A percentile compares a stretch with the other conserved stretches of the same genome.
Evolutionary conservation across 2,797 vertebrate species (phyloP).

Genomic region (Myiothlypis chrysogaster): DNA sequence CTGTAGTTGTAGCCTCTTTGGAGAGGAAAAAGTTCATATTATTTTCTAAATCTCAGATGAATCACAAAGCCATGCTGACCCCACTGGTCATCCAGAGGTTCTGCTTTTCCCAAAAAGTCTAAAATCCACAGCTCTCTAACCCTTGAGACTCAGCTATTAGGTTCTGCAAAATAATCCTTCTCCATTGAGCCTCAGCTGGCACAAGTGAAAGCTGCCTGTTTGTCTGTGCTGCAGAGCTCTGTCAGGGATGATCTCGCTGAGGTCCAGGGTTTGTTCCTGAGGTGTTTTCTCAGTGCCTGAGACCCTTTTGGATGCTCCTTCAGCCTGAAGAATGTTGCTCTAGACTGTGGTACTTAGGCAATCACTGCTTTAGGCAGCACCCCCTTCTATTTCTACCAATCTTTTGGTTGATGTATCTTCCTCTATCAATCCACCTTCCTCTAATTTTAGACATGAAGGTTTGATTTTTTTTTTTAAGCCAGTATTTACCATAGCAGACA

Average conservation of each 20-base stretch:
- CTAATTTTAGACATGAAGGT: background rate
- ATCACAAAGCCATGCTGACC: background rate
- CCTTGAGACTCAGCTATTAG: background rate
- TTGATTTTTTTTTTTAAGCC: background rate
- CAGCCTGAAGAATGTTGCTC: background rate
- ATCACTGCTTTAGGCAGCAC: background rate
- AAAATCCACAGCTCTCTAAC: background rate
- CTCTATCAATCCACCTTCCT: background rate
- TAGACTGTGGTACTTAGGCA: background rate
- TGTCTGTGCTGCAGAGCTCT: background rate
- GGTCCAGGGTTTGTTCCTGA: background rate
- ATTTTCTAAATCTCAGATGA: background rate
- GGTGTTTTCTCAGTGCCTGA: background rate
- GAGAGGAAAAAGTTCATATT: background rate
- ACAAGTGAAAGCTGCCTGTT: background rate
- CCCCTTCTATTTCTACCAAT: background rate
- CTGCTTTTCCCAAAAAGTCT: background rate
- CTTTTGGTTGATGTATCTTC: background rate
- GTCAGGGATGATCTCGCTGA: background rate
- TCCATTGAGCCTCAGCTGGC: background rate
- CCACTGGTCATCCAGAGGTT: background rate
- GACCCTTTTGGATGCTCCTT: background rate
- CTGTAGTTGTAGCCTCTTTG: background rate
- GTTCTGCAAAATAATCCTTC: background rate
- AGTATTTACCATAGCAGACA: background rate